These are phyloP conservation scores for Lates japonicus DNA, from an alignment of 2,797 vertebrate species.

Conservation along the genomic window DNA sequence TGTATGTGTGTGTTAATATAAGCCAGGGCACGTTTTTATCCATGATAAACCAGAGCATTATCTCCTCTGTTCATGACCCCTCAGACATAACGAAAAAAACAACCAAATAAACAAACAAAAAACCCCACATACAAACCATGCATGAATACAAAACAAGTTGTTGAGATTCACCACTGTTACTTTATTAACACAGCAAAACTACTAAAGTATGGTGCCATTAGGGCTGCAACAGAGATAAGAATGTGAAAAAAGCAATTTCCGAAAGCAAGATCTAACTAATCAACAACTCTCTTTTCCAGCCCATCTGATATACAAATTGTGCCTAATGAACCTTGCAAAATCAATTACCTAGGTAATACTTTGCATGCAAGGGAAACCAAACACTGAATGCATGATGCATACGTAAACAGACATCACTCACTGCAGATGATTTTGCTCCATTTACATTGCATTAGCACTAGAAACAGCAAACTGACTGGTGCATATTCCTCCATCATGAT, in stretches of 20 bases:
- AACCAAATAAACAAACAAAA: not conserved
- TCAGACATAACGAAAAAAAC: conserved; percentile 28
- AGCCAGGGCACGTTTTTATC: conserved; percentile 5
- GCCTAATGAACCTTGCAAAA: conserved; percentile 87
- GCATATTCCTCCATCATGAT: conserved; percentile 81
- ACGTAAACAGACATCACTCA: conserved; percentile 86
- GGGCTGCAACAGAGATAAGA: conserved; percentile 69
- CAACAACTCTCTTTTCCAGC: conserved; percentile 86
- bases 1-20: not conserved
- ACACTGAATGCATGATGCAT: conserved; percentile 83
- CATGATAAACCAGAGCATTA: conserved; percentile 39
- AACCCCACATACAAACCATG: conserved; percentile 14
- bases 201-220: conserved; percentile 58
- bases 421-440: conserved; percentile 84
- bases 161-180: conserved; percentile 62
- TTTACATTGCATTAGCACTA: conserved; percentile 85
- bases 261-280: conserved; percentile 85
- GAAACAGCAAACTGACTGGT: conserved; percentile 72
- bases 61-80: conserved; percentile 38
- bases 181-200: conserved; percentile 65
- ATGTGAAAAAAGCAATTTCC: conserved; percentile 76
- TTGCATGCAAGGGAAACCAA: conserved; percentile 83
- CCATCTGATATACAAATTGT: conserved; percentile 88
- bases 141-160: conserved; percentile 66
- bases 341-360: conserved; percentile 86